Evolutionary conservation across 2,888 invertebrate genomes (phyloP).

Genomic region (Drosophila meridionalis): DNA sequence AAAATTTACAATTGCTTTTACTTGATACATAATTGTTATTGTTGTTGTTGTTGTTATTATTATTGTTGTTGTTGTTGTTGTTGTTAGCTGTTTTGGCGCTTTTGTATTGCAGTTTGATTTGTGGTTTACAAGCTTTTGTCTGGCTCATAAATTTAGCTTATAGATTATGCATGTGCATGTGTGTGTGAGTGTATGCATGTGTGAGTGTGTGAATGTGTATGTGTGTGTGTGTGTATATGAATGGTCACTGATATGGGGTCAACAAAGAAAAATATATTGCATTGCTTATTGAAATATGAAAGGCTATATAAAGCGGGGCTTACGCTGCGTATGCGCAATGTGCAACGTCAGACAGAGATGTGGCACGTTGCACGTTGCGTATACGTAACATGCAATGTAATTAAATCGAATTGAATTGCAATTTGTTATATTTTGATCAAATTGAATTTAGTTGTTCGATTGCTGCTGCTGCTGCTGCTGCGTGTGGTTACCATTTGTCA

Average conservation of each 20-base stretch:
- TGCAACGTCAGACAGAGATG: not conserved
- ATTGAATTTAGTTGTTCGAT: constrained; percentile 37
- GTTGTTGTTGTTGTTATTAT: constrained; percentile 30
- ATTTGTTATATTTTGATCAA: constrained; percentile 8
- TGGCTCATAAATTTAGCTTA: constrained; percentile 75
- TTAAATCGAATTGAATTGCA: constrained; percentile 43
- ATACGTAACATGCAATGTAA: constrained; percentile 34
- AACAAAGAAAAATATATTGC: constrained; percentile 14
- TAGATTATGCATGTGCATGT: constrained; percentile 6
- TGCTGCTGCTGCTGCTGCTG: not conserved
- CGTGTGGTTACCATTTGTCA: not conserved
- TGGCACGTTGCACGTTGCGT: constrained; percentile 28
- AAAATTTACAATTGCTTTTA: constrained; percentile 80
- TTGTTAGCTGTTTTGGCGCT: constrained; percentile 54
- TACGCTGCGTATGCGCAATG: constrained; percentile 3
- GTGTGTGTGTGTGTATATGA: constrained; percentile 19
- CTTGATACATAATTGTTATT: constrained; percentile 74
- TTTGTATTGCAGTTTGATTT: constrained; percentile 78
- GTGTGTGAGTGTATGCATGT: constrained; percentile 4
- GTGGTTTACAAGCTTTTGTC: constrained; percentile 72
- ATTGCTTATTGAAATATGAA: constrained; percentile 21
- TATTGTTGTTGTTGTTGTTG: constrained; percentile 34
- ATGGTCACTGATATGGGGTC: constrained; percentile 39
- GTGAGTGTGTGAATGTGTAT: constrained; percentile 13
- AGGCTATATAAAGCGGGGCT: not conserved